Evolutionary conservation across 2,888 invertebrate species (phyloP), one percentile per base, ranked within the genome.

Genomic region (Isoperla grammatica): DNA sequence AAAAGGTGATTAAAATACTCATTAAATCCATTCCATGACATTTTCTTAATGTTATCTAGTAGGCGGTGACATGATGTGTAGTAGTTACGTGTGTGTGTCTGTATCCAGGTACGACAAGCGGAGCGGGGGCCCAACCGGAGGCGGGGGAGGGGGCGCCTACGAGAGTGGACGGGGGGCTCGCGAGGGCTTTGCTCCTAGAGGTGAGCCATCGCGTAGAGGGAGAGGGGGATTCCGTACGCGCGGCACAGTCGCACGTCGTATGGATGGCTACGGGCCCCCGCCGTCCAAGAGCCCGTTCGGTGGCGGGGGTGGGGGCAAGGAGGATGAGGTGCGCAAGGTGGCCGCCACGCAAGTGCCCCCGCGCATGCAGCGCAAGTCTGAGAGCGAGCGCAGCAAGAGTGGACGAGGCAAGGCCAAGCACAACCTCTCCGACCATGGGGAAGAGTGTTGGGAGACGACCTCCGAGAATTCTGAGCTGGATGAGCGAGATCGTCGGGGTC

Each of bases 131-230:
- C n/a, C n/a, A n/a, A n/a, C n/a, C n/a, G n/a, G n/a, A n/a, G n/a
- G n/a, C n/a, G n/a, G n/a, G n/a, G n/a, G n/a, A n/a, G n/a, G n/a
- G n/a, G n/a, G n/a, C n/a, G n/a, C n/a, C n/a, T 61, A 61, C 22
- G 63, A 79, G 81, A 67, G 78, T 79, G 64, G 40, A 66, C 69
- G 67, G 80, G 72, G 76, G 77, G 70, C 78, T 64, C 76, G 83
- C 60, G 88, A 88, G 69, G 88, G 87, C 50, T 92, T 92, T 74
- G 86, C 89, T 1, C 93, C 93, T 0, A 82, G 91, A 19, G 94
- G 94, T 1, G 93, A 93, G 73, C 94, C 94, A 0, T 92, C 92
- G 1, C 79, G 93, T 55, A 84, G 93, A 60, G 94, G 94, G 4
- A 80, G 94, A 62, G 90, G 78, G 61, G 79, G 80, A 39, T 78